A percentile compares a stretch with the other conserved stretches of the same genome.
phyloP scores from a whole-genome alignment of 2,797 vertebrate species.

The Perodicticus potto region DNA sequence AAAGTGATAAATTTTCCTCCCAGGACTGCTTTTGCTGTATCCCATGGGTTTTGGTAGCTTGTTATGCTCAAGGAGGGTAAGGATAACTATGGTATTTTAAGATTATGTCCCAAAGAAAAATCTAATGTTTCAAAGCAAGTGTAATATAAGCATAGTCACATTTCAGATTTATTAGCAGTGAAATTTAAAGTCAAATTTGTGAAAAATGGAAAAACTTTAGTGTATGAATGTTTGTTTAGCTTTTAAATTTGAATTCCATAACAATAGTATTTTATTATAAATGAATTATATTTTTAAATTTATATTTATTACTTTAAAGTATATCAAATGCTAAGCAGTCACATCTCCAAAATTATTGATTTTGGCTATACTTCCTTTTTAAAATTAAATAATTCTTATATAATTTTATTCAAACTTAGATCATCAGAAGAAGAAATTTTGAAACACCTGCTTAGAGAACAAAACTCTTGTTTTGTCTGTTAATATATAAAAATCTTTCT shows the following conservation, averaged over 20 bases:
- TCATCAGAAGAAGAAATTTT: not conserved
- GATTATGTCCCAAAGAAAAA: not conserved
- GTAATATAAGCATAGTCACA: not conserved
- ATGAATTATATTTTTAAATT: not conserved
- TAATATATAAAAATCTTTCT: not conserved
- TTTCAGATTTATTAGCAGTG: not conserved
- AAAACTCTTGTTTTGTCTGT: not conserved
- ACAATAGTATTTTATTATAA: not conserved
- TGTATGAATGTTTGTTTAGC: not conserved
- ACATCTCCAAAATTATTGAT: not conserved
- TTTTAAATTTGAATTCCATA: slow-evolving; percentile 32
- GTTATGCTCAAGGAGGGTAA: not conserved
- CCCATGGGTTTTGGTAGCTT: no score
- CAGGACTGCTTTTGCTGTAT: no score
- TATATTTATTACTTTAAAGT: not conserved
- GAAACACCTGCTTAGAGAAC: not conserved
- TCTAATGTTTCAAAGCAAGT: not conserved
- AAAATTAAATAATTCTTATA: slow-evolving; percentile 8
- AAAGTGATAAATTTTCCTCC: no score
- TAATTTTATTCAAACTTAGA: slow-evolving; percentile 13
- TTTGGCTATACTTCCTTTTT: slow-evolving; percentile 4
- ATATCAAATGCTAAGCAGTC: not conserved
- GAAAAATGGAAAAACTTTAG: not conserved
- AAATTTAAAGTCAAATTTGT: not conserved
- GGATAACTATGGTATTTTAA: not conserved